phyloP scores from a whole-genome alignment of 2,888 invertebrate species.

The Aleiodes alternator region DNA sequence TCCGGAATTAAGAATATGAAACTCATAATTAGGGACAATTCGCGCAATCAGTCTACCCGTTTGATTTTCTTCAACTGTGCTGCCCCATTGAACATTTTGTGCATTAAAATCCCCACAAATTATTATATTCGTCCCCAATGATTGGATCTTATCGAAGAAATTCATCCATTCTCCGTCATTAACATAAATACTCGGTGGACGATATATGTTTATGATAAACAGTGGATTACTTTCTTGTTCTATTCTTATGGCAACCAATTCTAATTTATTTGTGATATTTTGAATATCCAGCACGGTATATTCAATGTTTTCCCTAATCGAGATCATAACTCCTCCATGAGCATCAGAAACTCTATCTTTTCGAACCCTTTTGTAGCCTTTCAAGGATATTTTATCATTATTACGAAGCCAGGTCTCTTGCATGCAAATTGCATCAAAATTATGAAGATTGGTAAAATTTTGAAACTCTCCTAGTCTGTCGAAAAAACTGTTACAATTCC shows the following conservation, averaged over 20 bases:
- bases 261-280: not conserved
- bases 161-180: not conserved
- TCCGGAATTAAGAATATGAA: not conserved
- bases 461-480: not conserved
- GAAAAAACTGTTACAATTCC: not conserved
- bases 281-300: not conserved
- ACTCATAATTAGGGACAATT: not conserved
- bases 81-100: not conserved
- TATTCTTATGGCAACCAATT: not conserved
- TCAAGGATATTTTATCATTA: not conserved
- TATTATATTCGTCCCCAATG: not conserved
- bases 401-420: not conserved
- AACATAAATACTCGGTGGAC: not conserved
- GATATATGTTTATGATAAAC: not conserved
- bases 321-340: not conserved
- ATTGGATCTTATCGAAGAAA: not conserved
- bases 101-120: not conserved
- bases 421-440: conserved; percentile 1
- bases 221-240: not conserved
- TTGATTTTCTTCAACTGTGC: not conserved
- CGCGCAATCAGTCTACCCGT: not conserved
- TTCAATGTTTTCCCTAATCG: not conserved
- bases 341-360: not conserved
- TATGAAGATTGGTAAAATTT: not conserved
- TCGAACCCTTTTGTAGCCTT: not conserved